Evolutionary conservation across 2,888 invertebrate species (phyloP), one percentile per base, ranked within the genome.

Genomic region (Cephus nigrinus): DNA sequence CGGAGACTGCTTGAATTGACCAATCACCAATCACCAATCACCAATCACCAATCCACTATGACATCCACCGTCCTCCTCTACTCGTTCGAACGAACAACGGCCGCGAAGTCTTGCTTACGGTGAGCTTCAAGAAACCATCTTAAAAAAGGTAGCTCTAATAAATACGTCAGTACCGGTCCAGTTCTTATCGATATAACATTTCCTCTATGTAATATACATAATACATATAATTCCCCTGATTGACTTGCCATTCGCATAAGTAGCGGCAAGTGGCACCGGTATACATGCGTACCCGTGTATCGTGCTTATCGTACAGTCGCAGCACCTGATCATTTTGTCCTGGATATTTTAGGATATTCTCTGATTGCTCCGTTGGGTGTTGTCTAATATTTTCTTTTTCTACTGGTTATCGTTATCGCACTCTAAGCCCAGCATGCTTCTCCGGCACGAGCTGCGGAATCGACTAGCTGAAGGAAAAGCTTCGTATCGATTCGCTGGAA

Each of bases 1-100:
- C 90, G 88, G 91, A 91, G 90, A 90, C 88, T 86, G 91, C 91
- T 88, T 91, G 90, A 91, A 86, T 84, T 77, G 79, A 77, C 75
- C 68, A 73, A 68, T 36, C 69, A 74, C 71, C 36, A 69, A 71
- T 76, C 36, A 74, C 71, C 35, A 68, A 69, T 76, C 36, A 74
- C 71, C 35, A 68, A 69, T 77, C 69, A 74, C 71, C 36, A 69
- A 71, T 76, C 69, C 76, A 78, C 75, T 55, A 75, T 75, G 69
- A 74, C 69, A 40, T 72, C 69, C 69, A 86, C 84, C 86, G 84
- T 83, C 85, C 84, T 86, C 84, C 84, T 85, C 84, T 83, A 80
- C 83, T 84, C 81, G 83, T 81, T 84, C 86, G 86, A 86, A 86
- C 83, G 79, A 81, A 80, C 80, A 78, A 85, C 80, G 86, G 87